These are phyloP conservation scores for Geophilus truncorum DNA, from an alignment of 2,888 invertebrate genomes.

Conservation along the genomic window DNA sequence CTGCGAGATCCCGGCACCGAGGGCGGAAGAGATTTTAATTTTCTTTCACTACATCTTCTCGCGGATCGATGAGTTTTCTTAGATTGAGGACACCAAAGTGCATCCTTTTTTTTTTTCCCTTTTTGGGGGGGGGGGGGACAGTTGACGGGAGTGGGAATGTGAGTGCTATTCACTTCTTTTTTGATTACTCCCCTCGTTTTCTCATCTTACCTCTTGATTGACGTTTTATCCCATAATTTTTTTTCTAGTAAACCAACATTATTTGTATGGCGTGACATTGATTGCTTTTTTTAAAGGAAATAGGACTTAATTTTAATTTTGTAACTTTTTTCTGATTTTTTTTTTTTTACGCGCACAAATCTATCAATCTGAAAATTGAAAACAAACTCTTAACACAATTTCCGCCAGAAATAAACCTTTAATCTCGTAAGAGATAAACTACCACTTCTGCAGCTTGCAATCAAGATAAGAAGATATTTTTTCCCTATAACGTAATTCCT, in stretches of 20 bases:
- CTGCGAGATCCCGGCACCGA: neutral
- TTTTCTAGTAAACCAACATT: neutral
- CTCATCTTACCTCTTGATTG: neutral
- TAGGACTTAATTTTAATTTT: neutral
- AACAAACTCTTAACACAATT: neutral
- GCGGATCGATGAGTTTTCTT: neutral
- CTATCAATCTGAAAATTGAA: neutral
- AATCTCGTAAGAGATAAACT: neutral
- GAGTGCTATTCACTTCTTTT: too few species aligned
- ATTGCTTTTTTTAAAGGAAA: neutral
- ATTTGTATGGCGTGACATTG: neutral
- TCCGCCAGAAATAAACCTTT: neutral
- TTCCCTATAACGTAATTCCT: too few species aligned
- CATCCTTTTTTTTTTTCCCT: neutral
- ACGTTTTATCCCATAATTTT: neutral
- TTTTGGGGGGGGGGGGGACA: neutral
- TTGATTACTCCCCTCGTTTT: neutral
- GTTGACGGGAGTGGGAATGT: neutral
- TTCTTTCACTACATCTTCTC: neutral
- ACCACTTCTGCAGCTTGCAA: neutral
- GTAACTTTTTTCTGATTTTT: neutral
- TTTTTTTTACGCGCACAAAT: neutral
- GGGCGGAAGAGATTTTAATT: neutral
- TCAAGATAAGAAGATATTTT: too few species aligned
- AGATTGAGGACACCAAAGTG: constrained; percentile 11